Percentiles rank a stretch among this genome's conserved stretches.
phyloP scores from a whole-genome alignment of 2,113 vertebrate species.

The Thomomys bottae region DNA sequence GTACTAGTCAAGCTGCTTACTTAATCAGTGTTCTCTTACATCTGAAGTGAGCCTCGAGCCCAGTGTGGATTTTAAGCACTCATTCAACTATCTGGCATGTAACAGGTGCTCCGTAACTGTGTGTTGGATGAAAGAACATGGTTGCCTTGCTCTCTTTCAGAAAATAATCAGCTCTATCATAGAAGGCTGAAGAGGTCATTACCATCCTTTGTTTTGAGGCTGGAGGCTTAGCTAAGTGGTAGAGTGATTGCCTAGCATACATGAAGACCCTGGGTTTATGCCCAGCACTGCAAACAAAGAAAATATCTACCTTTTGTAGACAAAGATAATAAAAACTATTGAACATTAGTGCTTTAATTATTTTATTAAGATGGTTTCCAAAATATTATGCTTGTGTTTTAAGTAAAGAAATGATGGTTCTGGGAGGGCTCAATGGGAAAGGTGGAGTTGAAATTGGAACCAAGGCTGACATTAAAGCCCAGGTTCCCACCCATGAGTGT shows the following conservation, averaged over 20 bases:
- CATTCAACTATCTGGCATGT: neutral
- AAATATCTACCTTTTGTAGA: neutral
- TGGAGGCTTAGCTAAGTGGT: neutral
- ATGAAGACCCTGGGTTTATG: neutral
- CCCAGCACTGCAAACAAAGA: neutral
- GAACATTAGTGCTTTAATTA: neutral
- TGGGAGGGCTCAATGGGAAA: conserved; percentile 12
- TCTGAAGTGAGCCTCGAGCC: neutral
- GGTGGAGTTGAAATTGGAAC: neutral
- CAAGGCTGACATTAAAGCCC: neutral
- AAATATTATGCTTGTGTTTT: neutral
- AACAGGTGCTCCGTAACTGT: neutral
- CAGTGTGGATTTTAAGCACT: neutral
- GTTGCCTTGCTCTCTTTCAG: neutral
- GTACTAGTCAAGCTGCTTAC: neutral
- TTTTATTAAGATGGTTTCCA: conserved; percentile 7
- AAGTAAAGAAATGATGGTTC: neutral
- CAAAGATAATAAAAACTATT: neutral
- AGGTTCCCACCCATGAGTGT: neutral
- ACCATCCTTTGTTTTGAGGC: neutral
- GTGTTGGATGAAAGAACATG: neutral
- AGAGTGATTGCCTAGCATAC: neutral
- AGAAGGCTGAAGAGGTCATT: neutral
- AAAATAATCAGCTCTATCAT: neutral
- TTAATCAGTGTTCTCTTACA: neutral